Percentiles rank a stretch among this genome's conserved stretches.
Evolutionary conservation across 2,888 invertebrate species (phyloP).

Genomic region (Tachina fera): DNA sequence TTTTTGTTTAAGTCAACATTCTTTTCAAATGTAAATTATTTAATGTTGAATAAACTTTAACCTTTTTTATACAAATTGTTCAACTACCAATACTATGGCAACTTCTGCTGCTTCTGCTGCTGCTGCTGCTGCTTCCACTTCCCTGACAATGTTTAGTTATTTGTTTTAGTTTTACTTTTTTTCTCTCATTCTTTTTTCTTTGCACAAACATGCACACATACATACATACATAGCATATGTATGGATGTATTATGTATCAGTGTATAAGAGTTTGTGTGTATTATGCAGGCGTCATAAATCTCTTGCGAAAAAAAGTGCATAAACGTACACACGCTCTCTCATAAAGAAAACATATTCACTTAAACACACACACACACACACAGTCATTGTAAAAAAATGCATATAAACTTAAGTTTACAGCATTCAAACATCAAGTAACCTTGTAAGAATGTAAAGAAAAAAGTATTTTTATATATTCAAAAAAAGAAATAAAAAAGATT

Average conservation of each 20-base stretch:
- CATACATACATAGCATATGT: too few species aligned
- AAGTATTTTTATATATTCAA: background rate
- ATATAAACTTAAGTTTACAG: slow-evolving; percentile 47
- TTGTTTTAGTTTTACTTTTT: slow-evolving; percentile 45
- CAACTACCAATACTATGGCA: slow-evolving; percentile 46
- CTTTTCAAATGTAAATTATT: slow-evolving; percentile 65
- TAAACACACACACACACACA: background rate
- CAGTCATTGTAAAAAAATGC: slow-evolving; percentile 11
- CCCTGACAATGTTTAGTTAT: slow-evolving; percentile 51
- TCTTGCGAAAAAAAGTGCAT: slow-evolving; percentile 54
- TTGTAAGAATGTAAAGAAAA: slow-evolving; percentile 28
- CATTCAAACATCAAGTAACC: slow-evolving; percentile 64
- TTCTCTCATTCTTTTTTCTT: background rate
- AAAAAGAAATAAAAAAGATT: background rate
- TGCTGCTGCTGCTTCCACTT: slow-evolving; percentile 14
- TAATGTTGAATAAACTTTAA: slow-evolving; percentile 66
- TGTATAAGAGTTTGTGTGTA: slow-evolving; percentile 44
- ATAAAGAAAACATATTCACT: background rate
- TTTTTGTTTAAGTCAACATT: slow-evolving; percentile 54
- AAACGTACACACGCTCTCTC: slow-evolving; percentile 20
- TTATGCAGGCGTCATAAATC: slow-evolving; percentile 69
- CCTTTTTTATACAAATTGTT: slow-evolving; percentile 56
- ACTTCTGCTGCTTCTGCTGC: slow-evolving; percentile 25
- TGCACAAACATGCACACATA: background rate
- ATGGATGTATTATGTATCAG: background rate